Base-by-base conservation (phyloP, 2,113 vertebrate species). In the Sclerurus mexicanus region DNA sequence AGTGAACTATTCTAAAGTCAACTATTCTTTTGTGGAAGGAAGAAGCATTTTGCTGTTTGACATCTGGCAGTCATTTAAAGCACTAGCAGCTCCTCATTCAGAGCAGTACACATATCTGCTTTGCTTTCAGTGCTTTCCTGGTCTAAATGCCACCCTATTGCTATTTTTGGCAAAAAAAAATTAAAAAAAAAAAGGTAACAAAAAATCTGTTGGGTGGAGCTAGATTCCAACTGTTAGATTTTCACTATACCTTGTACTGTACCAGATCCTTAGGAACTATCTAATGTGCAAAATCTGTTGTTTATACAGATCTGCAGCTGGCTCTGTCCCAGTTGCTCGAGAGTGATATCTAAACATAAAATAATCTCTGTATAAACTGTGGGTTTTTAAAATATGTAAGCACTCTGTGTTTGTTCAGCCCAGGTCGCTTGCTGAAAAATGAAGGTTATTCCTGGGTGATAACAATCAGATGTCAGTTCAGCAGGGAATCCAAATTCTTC, bases 341-440 rank as follows among this genome's bases (percentile, higher is more conserved):
- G 96, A 98, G 95, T 91, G 88, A 97, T 97, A 97, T 85, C 95
- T 97, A 98, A 98, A 98, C 97, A 98, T 96, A 95, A 98, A 97
- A 98, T 97, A 97, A 98, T 98, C 97, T 97, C 96, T 97, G 56
- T 74, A 96, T 97, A 98, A 98, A 97, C 96, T 97, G 83, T 96
- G 96, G 97, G 42, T 96, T 96, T 96, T 83, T 97, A 95, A 97
- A 98, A 92, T 97, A 95, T 97, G 95, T 96, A 97, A 98, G 96
- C 7, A 1, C 40, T 96, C 44, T 84, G 63, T 95, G 92, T 96
- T 96, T 97, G 95, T 96, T 95, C 95, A 95, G 79, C 97, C 87
- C 66, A 62, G 77, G 96, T 93, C 55, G 1, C 59, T 82, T 72
- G 79, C 66, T 90, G 91, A 93, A 93, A 52, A 76, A 75, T 93